Evolutionary conservation across 2,888 invertebrate genomes (phyloP).

Genomic region (Lasioglossum oenotherae): DNA sequence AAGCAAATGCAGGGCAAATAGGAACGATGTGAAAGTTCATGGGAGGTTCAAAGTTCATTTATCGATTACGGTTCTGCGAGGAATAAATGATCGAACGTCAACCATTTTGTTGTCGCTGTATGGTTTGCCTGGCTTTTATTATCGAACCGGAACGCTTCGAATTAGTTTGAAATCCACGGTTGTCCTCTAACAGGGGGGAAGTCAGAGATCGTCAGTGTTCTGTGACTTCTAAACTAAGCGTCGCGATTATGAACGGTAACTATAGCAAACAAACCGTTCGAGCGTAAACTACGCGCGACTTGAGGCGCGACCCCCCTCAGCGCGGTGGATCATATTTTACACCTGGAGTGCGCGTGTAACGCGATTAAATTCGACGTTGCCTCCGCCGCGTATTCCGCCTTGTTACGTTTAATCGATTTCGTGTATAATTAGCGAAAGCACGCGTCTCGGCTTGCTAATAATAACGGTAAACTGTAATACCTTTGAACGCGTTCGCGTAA

Average conservation of each 20-base stretch:
- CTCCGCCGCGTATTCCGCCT: conserved; percentile 50
- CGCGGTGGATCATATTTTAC: conserved; percentile 56
- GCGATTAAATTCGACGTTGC: conserved; percentile 68
- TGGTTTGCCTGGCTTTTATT: background rate
- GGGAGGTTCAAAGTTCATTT: background rate
- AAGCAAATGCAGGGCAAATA: background rate
- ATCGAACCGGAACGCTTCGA: background rate
- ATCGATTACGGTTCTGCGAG: background rate
- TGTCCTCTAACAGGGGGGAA: background rate
- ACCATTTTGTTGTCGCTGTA: background rate
- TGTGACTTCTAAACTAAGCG: conserved; percentile 49
- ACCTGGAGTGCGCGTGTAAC: conserved; percentile 52
- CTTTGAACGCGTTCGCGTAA: conserved; percentile 49
- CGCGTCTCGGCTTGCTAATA: conserved; percentile 56
- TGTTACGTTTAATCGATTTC: conserved; percentile 73
- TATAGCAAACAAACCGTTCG: conserved; percentile 58
- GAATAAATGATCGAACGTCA: background rate
- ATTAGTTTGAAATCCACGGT: background rate
- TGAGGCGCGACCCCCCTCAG: conserved; percentile 27
- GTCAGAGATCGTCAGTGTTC: conserved; percentile 16
- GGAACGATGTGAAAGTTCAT: background rate
- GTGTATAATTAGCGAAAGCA: conserved; percentile 68
- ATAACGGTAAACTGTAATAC: conserved; percentile 59
- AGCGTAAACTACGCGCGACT: conserved; percentile 66
- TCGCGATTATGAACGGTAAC: conserved; percentile 60